phyloP scores from a whole-genome alignment of 2,888 invertebrate species.

The Acrocyrtus sp. region DNA sequence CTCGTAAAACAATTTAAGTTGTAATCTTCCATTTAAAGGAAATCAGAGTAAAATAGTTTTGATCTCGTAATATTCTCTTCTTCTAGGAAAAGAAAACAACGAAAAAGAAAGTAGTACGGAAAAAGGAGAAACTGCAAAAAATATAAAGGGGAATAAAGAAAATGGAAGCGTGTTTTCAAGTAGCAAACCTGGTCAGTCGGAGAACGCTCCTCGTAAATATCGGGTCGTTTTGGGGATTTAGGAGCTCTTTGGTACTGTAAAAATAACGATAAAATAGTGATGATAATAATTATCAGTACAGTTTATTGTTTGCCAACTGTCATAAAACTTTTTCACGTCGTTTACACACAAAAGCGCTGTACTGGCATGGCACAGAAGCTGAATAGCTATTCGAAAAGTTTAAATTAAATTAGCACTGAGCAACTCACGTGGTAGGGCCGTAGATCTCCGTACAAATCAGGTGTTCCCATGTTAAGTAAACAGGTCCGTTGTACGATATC shows the following conservation, averaged over 20 bases:
- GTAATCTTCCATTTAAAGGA: too few relatives aligned
- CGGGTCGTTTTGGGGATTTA: conserved; percentile 77
- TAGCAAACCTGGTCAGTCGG: conserved; percentile 60
- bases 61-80: neutral
- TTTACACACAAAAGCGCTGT: too few relatives aligned
- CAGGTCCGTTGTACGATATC: conserved; percentile 92
- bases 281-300: neutral
- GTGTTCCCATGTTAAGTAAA: conserved; percentile 87
- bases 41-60: neutral
- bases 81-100: conserved; percentile 1
- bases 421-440: too few relatives aligned
- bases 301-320: neutral
- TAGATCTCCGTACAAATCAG: conserved; percentile 88
- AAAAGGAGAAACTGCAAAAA: conserved; percentile 14
- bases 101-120: conserved; percentile 7
- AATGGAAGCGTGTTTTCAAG: conserved; percentile 3
- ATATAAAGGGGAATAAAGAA: conserved; percentile 4
- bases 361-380: too few relatives aligned
- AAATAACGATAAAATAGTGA: conserved; percentile 66
- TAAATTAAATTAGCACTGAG: neutral
- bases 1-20: too few relatives aligned
- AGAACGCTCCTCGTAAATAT: conserved; percentile 59
- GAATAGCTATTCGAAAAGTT: neutral
- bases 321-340: neutral
- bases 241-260: conserved; percentile 85